Conservation (phyloP, 35 echinoderm and acorn worm genomes). For the Eucidaris tribuloides region DNA sequence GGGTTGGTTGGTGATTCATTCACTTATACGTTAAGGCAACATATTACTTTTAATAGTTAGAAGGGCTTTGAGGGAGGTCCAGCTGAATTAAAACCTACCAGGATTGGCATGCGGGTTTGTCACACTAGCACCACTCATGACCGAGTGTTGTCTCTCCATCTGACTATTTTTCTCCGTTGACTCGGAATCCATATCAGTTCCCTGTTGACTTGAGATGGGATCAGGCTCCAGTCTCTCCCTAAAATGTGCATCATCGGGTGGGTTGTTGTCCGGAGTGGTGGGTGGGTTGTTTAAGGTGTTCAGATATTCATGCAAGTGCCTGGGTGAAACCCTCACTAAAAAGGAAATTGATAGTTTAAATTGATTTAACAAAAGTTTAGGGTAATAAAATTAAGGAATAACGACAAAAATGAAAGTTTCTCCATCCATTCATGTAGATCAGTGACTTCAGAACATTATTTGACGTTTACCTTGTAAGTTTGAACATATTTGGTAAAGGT, state of each 20-base stretch:
- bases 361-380: too few relatives aligned
- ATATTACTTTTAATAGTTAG: neutral
- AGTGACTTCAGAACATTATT: neutral
- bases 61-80: too few relatives aligned
- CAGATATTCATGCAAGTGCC: neutral
- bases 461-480: neutral
- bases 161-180: neutral
- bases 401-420: neutral
- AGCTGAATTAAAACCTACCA: neutral
- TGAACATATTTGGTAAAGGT: neutral
- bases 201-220: neutral
- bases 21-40: too few relatives aligned
- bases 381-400: neutral
- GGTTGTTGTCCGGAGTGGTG: neutral
- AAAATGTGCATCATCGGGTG: slow-evolving; percentile 1
- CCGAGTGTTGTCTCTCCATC: neutral
- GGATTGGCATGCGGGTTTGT: neutral
- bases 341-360: too few relatives aligned
- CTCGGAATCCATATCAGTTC: neutral
- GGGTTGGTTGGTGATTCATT: too few relatives aligned
- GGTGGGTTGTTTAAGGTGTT: neutral
- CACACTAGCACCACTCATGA: neutral
- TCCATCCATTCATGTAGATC: neutral
- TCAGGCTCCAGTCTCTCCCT: neutral
- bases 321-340: neutral